Evolutionary conservation across 2,797 vertebrate genomes (phyloP).

Genomic region (Gobionotothen gibberifrons): DNA sequence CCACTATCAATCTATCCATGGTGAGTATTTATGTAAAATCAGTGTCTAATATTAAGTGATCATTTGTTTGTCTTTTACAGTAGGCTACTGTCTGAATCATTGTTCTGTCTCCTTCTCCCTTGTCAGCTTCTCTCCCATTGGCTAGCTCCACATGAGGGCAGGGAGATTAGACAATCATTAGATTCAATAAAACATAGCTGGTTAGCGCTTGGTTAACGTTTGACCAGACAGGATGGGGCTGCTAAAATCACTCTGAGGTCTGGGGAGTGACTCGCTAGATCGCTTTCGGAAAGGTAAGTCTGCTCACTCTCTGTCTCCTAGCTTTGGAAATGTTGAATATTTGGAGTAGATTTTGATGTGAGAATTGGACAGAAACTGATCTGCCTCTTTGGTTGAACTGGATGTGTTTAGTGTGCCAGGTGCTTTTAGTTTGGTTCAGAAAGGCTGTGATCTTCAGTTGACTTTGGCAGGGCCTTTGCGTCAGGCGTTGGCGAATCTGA

Average conservation of each 20-base stretch:
- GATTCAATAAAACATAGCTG: conserved; percentile 85
- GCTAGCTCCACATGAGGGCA: conserved; percentile 48
- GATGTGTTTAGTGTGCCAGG: neutral
- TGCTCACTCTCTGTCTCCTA: conserved; percentile 14
- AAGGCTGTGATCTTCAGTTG: conserved; percentile 75
- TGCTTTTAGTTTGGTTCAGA: conserved; percentile 26
- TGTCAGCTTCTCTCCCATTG: conserved; percentile 62
- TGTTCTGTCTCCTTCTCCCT: conserved; percentile 28
- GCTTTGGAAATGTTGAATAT: conserved; percentile 17
- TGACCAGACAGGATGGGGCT: conserved; percentile 77
- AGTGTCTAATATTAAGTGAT: neutral
- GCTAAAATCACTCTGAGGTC: conserved; percentile 45
- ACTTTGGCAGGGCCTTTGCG: conserved; percentile 71
- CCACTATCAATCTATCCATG: neutral
- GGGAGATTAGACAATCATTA: conserved; percentile 89
- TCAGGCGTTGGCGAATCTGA: conserved; percentile 33
- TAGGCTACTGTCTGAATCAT: conserved; percentile 22
- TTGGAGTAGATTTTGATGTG: conserved; percentile 7
- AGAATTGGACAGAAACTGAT: conserved; percentile 7
- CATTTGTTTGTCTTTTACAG: conserved; percentile 22
- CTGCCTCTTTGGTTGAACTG: neutral
- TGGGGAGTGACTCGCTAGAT: conserved; percentile 62
- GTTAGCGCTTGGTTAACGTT: conserved; percentile 84
- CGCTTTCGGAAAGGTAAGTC: conserved; percentile 78
- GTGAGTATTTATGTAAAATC: conserved; percentile 2